Evolutionary conservation across 2,797 vertebrate genomes (phyloP).

Genomic region (Bovichtus variegatus): DNA sequence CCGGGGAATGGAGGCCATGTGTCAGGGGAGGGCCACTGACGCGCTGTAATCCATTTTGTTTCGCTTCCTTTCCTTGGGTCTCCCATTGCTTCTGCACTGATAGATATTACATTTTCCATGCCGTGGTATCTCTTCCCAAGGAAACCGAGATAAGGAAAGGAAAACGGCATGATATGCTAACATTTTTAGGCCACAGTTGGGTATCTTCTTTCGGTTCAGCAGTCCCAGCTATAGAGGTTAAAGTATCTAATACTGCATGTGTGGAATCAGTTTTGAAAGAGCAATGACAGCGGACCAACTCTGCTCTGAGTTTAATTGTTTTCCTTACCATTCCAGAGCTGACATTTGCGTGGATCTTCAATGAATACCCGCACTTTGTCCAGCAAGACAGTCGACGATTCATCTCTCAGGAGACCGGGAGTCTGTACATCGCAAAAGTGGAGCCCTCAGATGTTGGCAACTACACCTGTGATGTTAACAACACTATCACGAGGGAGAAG

Average conservation of each 20-base stretch:
- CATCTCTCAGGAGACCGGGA: conserved; percentile 95
- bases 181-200: conserved; percentile 30
- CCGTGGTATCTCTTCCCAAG: conserved; percentile 45
- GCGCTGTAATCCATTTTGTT: conserved; percentile 83
- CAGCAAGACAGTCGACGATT: conserved; percentile 94
- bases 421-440: conserved; percentile 96
- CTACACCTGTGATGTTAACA: conserved; percentile 94
- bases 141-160: conserved; percentile 45
- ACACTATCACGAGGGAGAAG: conserved; percentile 84
- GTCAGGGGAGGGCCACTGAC: conserved; percentile 77
- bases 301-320: conserved; percentile 16
- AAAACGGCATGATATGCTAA: conserved; percentile 36
- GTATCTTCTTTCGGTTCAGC: conserved; percentile 30
- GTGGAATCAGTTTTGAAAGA: conserved; percentile 11
- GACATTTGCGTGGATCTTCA: conserved; percentile 96
- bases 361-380: conserved; percentile 92
- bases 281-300: neutral
- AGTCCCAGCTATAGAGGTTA: neutral
- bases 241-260: neutral
- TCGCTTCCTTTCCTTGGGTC: conserved; percentile 79
- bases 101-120: conserved; percentile 55
- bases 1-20: conserved; percentile 71
- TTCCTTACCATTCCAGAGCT: conserved; percentile 81
- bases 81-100: conserved; percentile 65
- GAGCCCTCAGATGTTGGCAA: conserved; percentile 94